A percentile compares a stretch with the other conserved stretches of the same genome.
Evolutionary conservation across 2,797 vertebrate genomes (phyloP).

Genomic region (Percopsis omiscomaycus): DNA sequence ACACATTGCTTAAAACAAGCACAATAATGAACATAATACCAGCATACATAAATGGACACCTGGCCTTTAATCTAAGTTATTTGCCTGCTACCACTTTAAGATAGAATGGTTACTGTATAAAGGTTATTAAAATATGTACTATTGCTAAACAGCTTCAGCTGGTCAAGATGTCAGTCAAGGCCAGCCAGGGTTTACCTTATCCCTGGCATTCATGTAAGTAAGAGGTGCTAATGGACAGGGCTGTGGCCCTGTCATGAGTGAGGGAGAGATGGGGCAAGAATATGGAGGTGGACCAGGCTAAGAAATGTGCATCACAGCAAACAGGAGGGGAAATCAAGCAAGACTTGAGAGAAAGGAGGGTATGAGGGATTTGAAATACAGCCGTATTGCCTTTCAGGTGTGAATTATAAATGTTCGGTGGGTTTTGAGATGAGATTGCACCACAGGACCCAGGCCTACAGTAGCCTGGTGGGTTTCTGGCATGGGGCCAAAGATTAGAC

Average conservation of each 20-base stretch:
- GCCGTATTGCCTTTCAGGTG: slow-evolving; percentile 10
- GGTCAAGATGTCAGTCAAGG: background rate
- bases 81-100: too few species aligned
- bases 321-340: slow-evolving; percentile 1
- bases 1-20: too few species aligned
- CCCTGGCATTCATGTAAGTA: slow-evolving; percentile 14
- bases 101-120: too few species aligned
- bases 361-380: background rate
- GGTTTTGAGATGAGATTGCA: slow-evolving; percentile 5
- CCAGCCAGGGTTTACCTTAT: slow-evolving; percentile 17
- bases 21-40: too few species aligned
- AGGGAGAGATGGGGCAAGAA: background rate
- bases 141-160: too few species aligned
- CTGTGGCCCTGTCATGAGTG: background rate
- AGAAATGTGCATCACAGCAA: background rate
- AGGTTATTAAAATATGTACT: too few species aligned
- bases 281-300: too few species aligned
- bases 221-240: background rate
- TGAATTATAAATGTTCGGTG: slow-evolving; percentile 23
- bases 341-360: background rate
- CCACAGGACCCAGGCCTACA: slow-evolving; percentile 15
- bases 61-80: too few species aligned
- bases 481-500: slow-evolving; percentile 61
- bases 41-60: too few species aligned
- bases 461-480: slow-evolving; percentile 39